These are phyloP conservation scores for Choristoneura fumiferana DNA, from an alignment of 1,140 invertebrate genomes.

Conservation along the genomic window DNA sequence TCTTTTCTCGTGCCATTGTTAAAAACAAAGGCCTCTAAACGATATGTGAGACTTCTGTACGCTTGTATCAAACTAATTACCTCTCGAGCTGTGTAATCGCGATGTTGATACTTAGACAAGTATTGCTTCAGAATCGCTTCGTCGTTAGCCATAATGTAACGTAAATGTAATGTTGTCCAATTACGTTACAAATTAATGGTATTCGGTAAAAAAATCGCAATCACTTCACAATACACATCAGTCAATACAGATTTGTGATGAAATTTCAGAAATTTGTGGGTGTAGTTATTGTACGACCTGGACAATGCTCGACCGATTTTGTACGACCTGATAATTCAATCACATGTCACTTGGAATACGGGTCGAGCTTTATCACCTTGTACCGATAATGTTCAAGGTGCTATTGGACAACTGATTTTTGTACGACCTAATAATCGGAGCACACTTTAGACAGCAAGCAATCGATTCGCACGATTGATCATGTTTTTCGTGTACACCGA, in stretches of 20 bases:
- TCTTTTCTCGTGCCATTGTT: conserved; percentile 93
- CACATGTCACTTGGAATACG: no score
- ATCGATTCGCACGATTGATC: no score
- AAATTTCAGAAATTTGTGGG: conserved; percentile 17
- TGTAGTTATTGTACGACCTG: no score
- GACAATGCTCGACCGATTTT: no score
- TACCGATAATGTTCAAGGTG: no score
- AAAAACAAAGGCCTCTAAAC: conserved; percentile 85
- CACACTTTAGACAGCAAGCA: no score
- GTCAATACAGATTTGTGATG: conserved; percentile 18
- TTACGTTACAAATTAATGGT: neutral
- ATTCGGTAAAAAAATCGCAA: neutral
- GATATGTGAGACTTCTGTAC: conserved; percentile 84
- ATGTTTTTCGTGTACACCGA: no score
- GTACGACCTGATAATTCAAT: no score
- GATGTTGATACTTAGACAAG: conserved; percentile 85
- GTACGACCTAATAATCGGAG: no score
- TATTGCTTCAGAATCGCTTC: conserved; percentile 78
- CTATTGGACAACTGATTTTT: no score
- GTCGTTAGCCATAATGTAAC: conserved; percentile 62
- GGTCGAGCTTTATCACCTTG: no score
- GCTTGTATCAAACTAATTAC: conserved; percentile 83
- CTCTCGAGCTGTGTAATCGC: conserved; percentile 87
- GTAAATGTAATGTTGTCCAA: neutral
- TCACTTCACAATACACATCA: conserved; percentile 10